These are phyloP conservation scores for Apostichopus californicus DNA, from an alignment of 35 echinoderm and acorn worm species.

Conservation along the genomic window DNA sequence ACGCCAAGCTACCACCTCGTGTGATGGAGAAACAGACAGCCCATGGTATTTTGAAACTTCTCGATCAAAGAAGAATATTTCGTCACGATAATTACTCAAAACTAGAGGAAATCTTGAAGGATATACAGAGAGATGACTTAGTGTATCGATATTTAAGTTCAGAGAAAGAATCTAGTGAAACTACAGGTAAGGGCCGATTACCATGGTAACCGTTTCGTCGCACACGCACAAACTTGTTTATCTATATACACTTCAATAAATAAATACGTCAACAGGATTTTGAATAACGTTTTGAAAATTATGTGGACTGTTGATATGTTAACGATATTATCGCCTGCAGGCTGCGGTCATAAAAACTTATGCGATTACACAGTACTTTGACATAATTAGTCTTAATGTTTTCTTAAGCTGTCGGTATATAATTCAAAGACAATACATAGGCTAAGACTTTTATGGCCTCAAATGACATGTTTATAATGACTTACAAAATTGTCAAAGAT, in stretches of 20 bases:
- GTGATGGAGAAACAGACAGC: background rate
- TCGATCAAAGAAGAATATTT: constrained; percentile 20
- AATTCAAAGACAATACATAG: too few relatives aligned
- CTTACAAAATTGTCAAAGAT: too few relatives aligned
- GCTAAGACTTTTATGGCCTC: too few relatives aligned
- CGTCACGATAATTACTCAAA: constrained; percentile 7
- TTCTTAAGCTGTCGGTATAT: too few relatives aligned
- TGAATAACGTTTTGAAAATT: too few relatives aligned
- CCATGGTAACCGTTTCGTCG: background rate
- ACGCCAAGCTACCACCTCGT: background rate
- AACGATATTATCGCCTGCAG: too few relatives aligned
- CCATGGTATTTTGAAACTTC: background rate
- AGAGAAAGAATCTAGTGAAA: background rate
- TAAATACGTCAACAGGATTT: too few relatives aligned
- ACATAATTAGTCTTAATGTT: too few relatives aligned
- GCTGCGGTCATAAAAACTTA: too few relatives aligned
- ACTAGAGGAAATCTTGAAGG: background rate
- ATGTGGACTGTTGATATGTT: too few relatives aligned
- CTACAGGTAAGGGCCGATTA: background rate
- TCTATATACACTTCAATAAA: background rate
- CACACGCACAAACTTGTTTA: background rate
- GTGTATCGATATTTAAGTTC: background rate
- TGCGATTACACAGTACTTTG: too few relatives aligned
- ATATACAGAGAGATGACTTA: background rate
- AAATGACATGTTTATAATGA: too few relatives aligned